These are phyloP conservation scores for Cheilosia vulpina DNA, from an alignment of 2,888 invertebrate species.

Conservation along the genomic window DNA sequence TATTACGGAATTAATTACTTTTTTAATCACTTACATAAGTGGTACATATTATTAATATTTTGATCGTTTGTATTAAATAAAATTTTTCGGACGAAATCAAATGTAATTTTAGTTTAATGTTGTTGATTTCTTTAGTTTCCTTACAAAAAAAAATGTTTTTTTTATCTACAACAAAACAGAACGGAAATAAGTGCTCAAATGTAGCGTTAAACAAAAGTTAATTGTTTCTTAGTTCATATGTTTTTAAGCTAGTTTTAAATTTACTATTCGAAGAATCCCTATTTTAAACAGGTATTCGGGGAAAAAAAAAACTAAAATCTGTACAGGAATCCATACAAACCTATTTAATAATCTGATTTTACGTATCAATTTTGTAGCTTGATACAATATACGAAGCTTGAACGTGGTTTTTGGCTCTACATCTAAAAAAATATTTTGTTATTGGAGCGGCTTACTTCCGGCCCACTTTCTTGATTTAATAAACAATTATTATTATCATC, in stretches of 20 bases:
- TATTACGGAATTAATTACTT: too few species aligned
- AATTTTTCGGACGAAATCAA: slow-evolving; percentile 36
- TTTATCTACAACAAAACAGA: slow-evolving; percentile 29
- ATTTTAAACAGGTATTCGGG: background rate
- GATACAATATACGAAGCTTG: background rate
- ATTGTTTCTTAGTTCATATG: background rate
- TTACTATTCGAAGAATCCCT: slow-evolving; percentile 9
- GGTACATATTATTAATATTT: too few species aligned
- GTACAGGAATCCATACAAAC: too few species aligned
- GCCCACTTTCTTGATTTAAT: slow-evolving; percentile 48
- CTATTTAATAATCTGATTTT: background rate
- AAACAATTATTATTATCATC: slow-evolving; percentile 46
- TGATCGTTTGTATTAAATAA: too few species aligned
- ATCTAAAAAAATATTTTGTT: slow-evolving; percentile 31
- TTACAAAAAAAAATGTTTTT: slow-evolving; percentile 26
- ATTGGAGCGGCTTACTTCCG: slow-evolving; percentile 52
- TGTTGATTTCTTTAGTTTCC: slow-evolving; percentile 71
- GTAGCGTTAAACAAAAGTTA: background rate
- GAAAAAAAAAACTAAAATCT: background rate
- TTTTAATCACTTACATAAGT: too few species aligned
- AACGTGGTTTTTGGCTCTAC: background rate
- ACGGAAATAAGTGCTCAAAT: slow-evolving; percentile 38
- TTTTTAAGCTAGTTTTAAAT: background rate
- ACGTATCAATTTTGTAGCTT: slow-evolving; percentile 2
- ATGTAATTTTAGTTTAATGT: slow-evolving; percentile 28